Evolutionary conservation across 2,113 vertebrate species (phyloP).

Genomic region (Callocephalon fimbriatum): DNA sequence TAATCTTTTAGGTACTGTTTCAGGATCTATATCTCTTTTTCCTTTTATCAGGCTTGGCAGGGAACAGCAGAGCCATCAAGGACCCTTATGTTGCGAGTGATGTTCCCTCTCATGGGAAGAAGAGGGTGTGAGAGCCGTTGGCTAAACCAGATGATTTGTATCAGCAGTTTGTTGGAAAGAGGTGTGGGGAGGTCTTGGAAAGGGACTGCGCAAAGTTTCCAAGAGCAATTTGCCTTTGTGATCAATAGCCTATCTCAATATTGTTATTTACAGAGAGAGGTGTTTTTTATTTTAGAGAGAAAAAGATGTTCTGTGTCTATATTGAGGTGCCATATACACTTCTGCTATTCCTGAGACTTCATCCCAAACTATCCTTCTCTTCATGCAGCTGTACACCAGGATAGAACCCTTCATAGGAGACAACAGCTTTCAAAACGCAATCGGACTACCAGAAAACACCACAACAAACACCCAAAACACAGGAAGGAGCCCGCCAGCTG

Average conservation of each 20-base stretch:
- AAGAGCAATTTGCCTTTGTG: background rate
- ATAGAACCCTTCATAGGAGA: background rate
- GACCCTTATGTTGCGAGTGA: background rate
- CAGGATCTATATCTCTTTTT: background rate
- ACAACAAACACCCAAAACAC: background rate
- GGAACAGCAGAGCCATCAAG: background rate
- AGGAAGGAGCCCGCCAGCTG: background rate
- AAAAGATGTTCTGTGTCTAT: background rate
- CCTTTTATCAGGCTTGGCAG: background rate
- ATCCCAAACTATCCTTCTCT: background rate
- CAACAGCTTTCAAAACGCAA: background rate
- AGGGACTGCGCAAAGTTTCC: background rate
- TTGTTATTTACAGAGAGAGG: background rate
- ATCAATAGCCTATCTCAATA: rapidly evolving
- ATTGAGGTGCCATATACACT: background rate
- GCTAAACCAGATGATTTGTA: background rate
- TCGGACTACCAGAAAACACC: background rate
- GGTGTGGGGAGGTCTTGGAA: background rate
- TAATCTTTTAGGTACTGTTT: background rate
- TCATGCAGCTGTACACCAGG: background rate
- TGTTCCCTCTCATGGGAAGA: background rate
- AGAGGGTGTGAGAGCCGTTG: background rate
- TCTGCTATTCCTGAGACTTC: background rate
- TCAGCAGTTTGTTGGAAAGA: background rate
- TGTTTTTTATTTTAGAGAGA: background rate